Conservation (phyloP, 2,888 invertebrate genomes). For the Eristalinus sepulchralis region DNA sequence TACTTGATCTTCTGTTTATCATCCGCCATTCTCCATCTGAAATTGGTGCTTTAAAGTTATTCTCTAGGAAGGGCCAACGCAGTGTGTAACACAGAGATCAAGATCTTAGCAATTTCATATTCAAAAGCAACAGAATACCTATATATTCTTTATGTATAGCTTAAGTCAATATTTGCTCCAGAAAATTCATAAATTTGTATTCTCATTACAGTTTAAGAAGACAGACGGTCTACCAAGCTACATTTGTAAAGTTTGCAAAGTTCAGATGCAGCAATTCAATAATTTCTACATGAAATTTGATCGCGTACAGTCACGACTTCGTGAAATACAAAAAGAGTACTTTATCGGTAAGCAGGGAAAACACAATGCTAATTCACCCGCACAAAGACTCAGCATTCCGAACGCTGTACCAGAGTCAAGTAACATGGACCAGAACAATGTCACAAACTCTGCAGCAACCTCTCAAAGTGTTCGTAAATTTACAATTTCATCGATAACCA, state of each 20-base stretch:
- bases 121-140: too few relatives aligned
- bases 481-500: neutral
- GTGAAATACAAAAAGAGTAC: neutral
- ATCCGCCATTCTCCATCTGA: too few relatives aligned
- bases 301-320: slow-evolving; percentile 14
- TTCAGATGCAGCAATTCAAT: slow-evolving; percentile 60
- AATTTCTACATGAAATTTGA: slow-evolving; percentile 47
- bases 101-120: too few relatives aligned
- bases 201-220: slow-evolving; percentile 42
- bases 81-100: too few relatives aligned
- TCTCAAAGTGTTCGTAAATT: neutral
- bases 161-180: neutral
- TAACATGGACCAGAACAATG: neutral
- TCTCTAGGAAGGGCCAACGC: too few relatives aligned
- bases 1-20: too few relatives aligned
- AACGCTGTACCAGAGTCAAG: neutral
- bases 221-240: slow-evolving; percentile 49
- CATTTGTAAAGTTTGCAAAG: slow-evolving; percentile 52
- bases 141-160: too few relatives aligned
- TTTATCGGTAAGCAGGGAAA: slow-evolving; percentile 12
- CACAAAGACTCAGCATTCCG: neutral
- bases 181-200: too few relatives aligned
- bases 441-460: neutral
- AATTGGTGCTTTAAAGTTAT: too few relatives aligned
- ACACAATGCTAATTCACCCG: neutral